A percentile compares a stretch with the other conserved stretches of the same genome.
phyloP scores from a whole-genome alignment of 2,888 invertebrate genomes.

The Laspeyria flexula region DNA sequence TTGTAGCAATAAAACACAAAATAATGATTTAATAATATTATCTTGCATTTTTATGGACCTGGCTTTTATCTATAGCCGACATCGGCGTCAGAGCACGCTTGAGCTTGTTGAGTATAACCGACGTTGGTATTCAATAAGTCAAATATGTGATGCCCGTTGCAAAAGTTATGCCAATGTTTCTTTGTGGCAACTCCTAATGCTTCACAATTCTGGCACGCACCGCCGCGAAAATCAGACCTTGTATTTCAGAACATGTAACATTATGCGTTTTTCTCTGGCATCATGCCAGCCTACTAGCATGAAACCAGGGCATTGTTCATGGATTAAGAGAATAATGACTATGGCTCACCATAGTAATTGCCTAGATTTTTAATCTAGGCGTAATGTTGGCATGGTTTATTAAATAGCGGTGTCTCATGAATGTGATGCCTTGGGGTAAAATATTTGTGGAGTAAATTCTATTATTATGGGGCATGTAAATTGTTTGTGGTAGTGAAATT shows the following conservation, averaged over 20 bases:
- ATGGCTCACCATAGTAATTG: conserved; percentile 21
- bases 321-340: conserved; percentile 39
- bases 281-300: conserved; percentile 38
- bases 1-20: too few species aligned
- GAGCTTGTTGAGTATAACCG: too few species aligned
- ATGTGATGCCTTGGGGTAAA: not conserved
- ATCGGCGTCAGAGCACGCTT: too few species aligned
- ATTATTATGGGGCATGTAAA: not conserved
- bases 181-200: not conserved
- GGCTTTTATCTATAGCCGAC: too few species aligned
- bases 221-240: conserved; percentile 19
- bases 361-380: conserved; percentile 13
- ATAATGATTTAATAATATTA: too few species aligned
- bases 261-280: conserved; percentile 53
- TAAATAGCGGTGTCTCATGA: too few species aligned
- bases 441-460: not conserved
- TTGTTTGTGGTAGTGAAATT: not conserved
- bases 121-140: too few species aligned
- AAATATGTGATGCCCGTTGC: too few species aligned
- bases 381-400: not conserved
- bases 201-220: not conserved
- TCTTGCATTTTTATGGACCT: too few species aligned
- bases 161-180: not conserved
- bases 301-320: conserved; percentile 47
- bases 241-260: conserved; percentile 33